Conservation (phyloP, 2,797 vertebrate species). For the Protosalanx chinensis region DNA sequence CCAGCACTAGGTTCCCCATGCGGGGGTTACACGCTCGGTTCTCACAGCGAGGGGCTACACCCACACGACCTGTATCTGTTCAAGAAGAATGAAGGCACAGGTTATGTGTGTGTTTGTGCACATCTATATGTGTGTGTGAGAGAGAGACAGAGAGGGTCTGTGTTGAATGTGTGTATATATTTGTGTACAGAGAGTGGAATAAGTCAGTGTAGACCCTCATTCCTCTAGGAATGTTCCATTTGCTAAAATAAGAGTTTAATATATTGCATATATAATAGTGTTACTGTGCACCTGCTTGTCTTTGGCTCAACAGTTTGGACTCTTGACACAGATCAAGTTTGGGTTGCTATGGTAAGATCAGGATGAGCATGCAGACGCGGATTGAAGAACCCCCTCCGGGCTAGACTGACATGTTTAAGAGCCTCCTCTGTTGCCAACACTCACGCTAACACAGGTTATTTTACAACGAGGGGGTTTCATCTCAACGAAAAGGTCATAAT, state of each 20-base stretch:
- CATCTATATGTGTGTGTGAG: conserved; percentile 44
- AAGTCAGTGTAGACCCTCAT: too few species aligned
- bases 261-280: not conserved
- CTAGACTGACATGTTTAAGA: conserved; percentile 47
- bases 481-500: not conserved
- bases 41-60: conserved; percentile 79
- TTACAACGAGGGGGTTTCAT: not conserved
- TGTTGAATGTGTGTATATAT: conserved; percentile 7
- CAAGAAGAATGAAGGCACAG: not conserved
- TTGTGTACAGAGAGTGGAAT: not conserved
- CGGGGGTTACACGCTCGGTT: conserved; percentile 90
- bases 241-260: not conserved
- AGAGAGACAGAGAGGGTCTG: conserved; percentile 25
- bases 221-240: too few species aligned
- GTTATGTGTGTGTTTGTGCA: conserved; percentile 3
- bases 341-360: conserved; percentile 56
- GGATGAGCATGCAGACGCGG: conserved; percentile 44
- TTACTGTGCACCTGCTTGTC: conserved; percentile 55
- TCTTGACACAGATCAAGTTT: conserved; percentile 56
- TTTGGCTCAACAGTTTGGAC: conserved; percentile 27
- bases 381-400: conserved; percentile 22
- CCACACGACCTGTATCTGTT: conserved; percentile 52
- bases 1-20: conserved; percentile 91
- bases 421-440: conserved; percentile 14
- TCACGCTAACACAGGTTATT: not conserved